Evolutionary conservation across 2,888 invertebrate species (phyloP), one percentile per base, ranked within the genome.

Genomic region (Atethmia centrago): DNA sequence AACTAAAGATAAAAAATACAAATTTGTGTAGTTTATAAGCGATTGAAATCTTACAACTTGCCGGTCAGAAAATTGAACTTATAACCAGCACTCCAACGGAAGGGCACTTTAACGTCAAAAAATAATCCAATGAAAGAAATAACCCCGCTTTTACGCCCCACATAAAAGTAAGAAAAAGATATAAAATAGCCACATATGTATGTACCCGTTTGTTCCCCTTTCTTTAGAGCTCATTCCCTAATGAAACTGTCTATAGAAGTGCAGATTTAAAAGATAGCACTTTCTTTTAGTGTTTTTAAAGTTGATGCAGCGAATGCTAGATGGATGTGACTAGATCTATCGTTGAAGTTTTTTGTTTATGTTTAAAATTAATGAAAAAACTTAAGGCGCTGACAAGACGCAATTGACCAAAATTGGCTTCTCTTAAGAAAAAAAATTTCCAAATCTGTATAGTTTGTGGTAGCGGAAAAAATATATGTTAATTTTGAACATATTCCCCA

Each of bases 231-330:
- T 84, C 84, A 77, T 82, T 79, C 19, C 62, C 7, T 82, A 82
- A 84, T 84, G 85, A 82, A 82, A 76, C 79, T 62, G 71, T 74
- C 59, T 47, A 74, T 47, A 82, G 79, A 73, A 74, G 74, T 82
- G 62, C 19, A 71, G 79, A 82, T 81, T 81, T 84, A 77, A 79
- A 84, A 77, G 82, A 76, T 74, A 82, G 79, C 82, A 79, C 79
- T 82, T 84, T 61, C 64, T 65, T 70, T 71, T 63, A 72, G 79
- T 79, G 71, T 72, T 82, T 82, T 47, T 42, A 64, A 77, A 78
- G 53, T 67, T 70, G 55, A 40, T 42, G n/a, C 40, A 56, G 42
- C 74, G 25, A 49, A 61, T 58, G 47, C 14, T 31, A 62, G 61
- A 9, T 51, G 14, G n/a, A 47, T 49, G 10, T 31, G 19, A 19